A percentile compares a stretch with the other conserved stretches of the same genome.
Evolutionary conservation across 1,140 invertebrate species (phyloP).

Genomic region (Coptotermes formosanus): DNA sequence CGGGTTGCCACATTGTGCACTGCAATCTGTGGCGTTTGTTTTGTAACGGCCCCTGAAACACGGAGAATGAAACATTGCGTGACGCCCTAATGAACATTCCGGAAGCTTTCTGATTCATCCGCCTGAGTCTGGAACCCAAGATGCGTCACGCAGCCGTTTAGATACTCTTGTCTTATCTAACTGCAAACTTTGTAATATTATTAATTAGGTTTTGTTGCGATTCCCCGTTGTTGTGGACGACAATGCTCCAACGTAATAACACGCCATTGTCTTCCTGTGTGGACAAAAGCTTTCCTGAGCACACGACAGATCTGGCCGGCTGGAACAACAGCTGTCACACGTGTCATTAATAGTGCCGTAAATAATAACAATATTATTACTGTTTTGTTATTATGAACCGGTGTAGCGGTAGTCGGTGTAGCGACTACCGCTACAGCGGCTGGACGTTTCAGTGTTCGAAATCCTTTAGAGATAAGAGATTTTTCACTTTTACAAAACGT

Average conservation of each 20-base stretch:
- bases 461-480: no score
- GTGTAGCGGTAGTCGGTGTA: not conserved
- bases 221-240: not conserved
- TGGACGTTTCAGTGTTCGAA: not conserved
- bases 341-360: not conserved
- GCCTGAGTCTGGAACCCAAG: not conserved
- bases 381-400: no score
- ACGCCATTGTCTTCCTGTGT: not conserved
- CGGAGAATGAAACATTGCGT: not conserved
- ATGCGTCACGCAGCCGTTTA: not conserved
- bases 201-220: not conserved
- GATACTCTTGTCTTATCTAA: not conserved
- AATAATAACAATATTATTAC: not conserved
- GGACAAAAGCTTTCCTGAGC: not conserved
- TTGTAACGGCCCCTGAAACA: no score
- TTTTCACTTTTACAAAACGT: no score
- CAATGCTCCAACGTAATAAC: no score
- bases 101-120: constrained; percentile 15
- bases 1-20: no score
- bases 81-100: constrained; percentile 3
- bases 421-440: no score
- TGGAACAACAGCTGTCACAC: not conserved
- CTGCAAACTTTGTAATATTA: constrained; percentile 4
- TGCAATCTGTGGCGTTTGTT: no score
- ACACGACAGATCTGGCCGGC: not conserved